Base-by-base conservation (phyloP, 2,113 vertebrate genomes). In the Electrona antarctica region DNA sequence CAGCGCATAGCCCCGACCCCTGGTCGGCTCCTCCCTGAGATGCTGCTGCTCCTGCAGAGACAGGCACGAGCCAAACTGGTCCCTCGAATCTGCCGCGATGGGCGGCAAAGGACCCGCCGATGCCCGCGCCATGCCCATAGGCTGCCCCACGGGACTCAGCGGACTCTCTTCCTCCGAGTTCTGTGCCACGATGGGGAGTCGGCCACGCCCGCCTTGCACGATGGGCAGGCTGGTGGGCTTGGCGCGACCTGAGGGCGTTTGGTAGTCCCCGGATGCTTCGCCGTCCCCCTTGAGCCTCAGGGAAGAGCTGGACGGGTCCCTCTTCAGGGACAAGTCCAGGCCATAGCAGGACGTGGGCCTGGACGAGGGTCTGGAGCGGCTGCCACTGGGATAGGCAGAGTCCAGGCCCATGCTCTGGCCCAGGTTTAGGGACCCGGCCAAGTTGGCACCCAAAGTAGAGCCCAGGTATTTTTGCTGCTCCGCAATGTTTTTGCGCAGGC, bases 121-220 rank as follows among this genome's bases (percentile, higher is more conserved):
- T 4, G 98, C 98, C 82, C 97, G 94, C 14, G 98, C 97, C 98
- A 99, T 99, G 71, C 98, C 98, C 97, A 99, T 99, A 60, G 98
- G 98, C 69, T 99, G 97, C 7, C 97, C 98, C 64, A 99, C 98
- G 0, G 98, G 98, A 88, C 98, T 99, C 66, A 99, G 82, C 3
- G 98, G 98, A 88, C 98, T 99, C 84, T 99, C 98, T 78, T 99
- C 98, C 85, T 99, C 98, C 2, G 98, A 99, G 86, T 99, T 99
- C 85, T 99, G 98, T 0, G 98, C 97, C 77, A 99, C 97, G 64
- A 99, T 98, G 10, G 97, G 97, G 78, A 99, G 96, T 74, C 98
- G 91, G 46, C 98, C 97, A 81, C 97, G 90, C 0, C 92, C 95
- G 57, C 97, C 95, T 86, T 98, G 97, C 86, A 97, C 98, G 81